Conservation (phyloP, 2,888 invertebrate species). For the Dyspetes luteomarginatus region DNA sequence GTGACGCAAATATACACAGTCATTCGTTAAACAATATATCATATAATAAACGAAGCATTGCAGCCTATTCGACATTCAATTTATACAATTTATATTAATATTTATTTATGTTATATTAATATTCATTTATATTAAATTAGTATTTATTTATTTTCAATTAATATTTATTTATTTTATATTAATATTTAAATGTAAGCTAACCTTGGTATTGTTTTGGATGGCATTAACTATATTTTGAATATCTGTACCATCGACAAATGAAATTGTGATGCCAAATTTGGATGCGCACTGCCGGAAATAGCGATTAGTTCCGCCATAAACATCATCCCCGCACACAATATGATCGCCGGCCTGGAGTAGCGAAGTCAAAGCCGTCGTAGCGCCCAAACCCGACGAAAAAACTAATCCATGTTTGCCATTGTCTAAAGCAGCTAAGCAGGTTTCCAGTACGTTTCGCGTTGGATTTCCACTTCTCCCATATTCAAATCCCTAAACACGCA, state of each 20-base stretch:
- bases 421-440: conserved; percentile 95
- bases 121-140: no score
- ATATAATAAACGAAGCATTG: no score
- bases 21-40: no score
- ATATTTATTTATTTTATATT: no score
- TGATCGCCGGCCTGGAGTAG: conserved; percentile 94
- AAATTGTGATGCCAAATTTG: conserved; percentile 89
- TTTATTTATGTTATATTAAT: no score
- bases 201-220: conserved; percentile 94
- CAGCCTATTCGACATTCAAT: no score
- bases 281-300: conserved; percentile 86
- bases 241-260: conserved; percentile 91
- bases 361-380: conserved; percentile 90
- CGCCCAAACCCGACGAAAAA: conserved; percentile 96
- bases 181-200: conserved; percentile 81
- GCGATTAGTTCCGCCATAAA: conserved; percentile 97
- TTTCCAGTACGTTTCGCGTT: conserved; percentile 93
- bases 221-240: conserved; percentile 87
- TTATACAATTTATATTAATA: no score
- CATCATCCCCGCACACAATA: conserved; percentile 94
- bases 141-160: no score
- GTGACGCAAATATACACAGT: no score
- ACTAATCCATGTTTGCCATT: conserved; percentile 92
- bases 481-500: conserved; percentile 90
- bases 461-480: conserved; percentile 98